Evolutionary conservation across 2,113 vertebrate genomes (phyloP), one percentile per base, ranked within the genome.

Genomic region (Fulica atra): DNA sequence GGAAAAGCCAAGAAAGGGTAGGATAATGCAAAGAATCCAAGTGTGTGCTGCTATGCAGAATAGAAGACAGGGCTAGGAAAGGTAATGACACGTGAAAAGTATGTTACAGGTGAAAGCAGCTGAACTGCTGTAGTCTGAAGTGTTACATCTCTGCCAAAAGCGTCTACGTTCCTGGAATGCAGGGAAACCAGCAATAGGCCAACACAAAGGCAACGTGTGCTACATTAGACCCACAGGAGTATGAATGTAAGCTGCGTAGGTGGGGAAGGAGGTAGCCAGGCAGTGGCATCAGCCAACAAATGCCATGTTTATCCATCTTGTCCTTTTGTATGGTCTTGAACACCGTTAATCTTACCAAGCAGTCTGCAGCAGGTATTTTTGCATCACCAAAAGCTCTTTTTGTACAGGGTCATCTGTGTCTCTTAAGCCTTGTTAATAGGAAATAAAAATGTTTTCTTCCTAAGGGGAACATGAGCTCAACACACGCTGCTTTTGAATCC

Each of bases 101-200:
- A 7, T 26, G 5, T 40, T 61, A 17, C 46, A 72, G 42, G 10
- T 71, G 35, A 76, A 87, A 88, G 40, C 10, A 87, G 50, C 21
- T 2, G 6, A 72, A 36, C 4, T 48, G 3, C 16, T 88, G 36
- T 6, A 44, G 8, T 40, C 70, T 73, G 50, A 72, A 56, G 2
- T 1, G 46, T 40, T 73, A 25, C 7, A 35, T 20, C 6, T 82
- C 38, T 65, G 25, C 15, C 63, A 36, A 80, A 91, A 81, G 16
- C 1, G 0, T 33, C 36, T 50, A 2, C 44, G 35, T 33, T 78
- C 17, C 38, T 66, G 17, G 21, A 51, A 60, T 3, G 29, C 2
- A 26, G 11, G 16, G 29, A 44, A 81, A 81, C 59, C 12, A 61
- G 5, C 7, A 5, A 1, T 3, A 59, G 83, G 16, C 6, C 38